Conservation (phyloP, 1,140 invertebrate species). For the Leptinotarsa defecta region DNA sequence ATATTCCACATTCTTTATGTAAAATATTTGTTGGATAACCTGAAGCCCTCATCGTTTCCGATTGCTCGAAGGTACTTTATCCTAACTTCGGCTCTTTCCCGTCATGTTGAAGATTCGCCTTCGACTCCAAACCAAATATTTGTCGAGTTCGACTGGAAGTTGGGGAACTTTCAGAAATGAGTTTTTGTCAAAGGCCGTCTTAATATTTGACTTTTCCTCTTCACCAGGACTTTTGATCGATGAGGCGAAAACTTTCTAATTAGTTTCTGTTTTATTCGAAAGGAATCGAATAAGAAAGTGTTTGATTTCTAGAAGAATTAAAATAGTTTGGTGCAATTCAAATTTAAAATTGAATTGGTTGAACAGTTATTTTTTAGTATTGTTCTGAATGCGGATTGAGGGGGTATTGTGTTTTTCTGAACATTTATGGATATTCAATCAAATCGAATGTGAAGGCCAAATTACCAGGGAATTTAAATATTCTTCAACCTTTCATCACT, state of each 20-base stretch:
- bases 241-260: conserved; percentile 32
- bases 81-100: conserved; percentile 27
- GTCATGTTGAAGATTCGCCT: conserved; percentile 7
- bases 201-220: conserved; percentile 33
- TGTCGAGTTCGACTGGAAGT: conserved; percentile 32
- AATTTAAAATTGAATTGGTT: no score
- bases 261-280: conserved; percentile 25
- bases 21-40: conserved; percentile 29
- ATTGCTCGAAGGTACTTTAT: conserved; percentile 32
- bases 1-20: conserved; percentile 28
- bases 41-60: conserved; percentile 29
- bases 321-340: no score
- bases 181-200: conserved; percentile 33
- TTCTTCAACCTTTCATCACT: no score
- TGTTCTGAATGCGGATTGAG: no score
- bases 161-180: conserved; percentile 34
- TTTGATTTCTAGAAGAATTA: neutral
- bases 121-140: conserved; percentile 38
- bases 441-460: no score
- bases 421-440: no score
- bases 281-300: neutral
- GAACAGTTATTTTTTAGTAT: no score
- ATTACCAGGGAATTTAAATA: no score
- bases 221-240: conserved; percentile 35
- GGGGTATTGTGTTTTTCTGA: no score